Conservation (phyloP, 2,888 invertebrate species). For the Melinaea menophilus region DNA sequence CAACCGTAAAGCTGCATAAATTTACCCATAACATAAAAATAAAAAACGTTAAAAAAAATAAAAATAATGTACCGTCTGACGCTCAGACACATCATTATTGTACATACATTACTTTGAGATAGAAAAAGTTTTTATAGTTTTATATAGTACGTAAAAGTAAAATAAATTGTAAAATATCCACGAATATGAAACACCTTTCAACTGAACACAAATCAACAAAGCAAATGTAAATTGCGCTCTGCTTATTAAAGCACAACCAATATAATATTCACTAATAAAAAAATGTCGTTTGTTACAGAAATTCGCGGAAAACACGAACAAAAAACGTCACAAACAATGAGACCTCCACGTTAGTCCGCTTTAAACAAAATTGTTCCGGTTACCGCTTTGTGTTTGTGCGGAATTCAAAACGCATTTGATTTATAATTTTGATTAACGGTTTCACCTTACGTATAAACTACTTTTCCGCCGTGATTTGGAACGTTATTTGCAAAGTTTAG, state of each 20-base stretch:
- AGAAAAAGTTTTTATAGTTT: too few relatives aligned
- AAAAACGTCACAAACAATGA: slow-evolving; percentile 28
- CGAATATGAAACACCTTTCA: neutral
- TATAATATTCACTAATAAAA: slow-evolving; percentile 1
- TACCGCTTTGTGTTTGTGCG: slow-evolving; percentile 20
- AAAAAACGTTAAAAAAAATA: too few relatives aligned
- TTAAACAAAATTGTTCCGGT: slow-evolving; percentile 28
- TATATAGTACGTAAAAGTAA: too few relatives aligned
- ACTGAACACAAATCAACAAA: neutral
- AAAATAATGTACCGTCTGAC: too few relatives aligned
- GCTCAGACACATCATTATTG: too few relatives aligned
- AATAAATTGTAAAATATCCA: neutral
- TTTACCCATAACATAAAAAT: neutral
- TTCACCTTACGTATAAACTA: slow-evolving; percentile 22
- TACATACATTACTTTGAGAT: too few relatives aligned
- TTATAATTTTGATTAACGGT: slow-evolving; percentile 30
- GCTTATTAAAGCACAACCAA: slow-evolving; percentile 1
- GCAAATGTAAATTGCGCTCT: neutral
- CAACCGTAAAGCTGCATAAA: neutral
- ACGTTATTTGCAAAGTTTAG: slow-evolving; percentile 19
- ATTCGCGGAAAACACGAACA: slow-evolving; percentile 24
- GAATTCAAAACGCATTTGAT: slow-evolving; percentile 26
- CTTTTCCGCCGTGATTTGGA: slow-evolving; percentile 18
- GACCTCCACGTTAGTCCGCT: slow-evolving; percentile 25
- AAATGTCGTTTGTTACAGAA: slow-evolving; percentile 20